Base-by-base conservation (phyloP, 1,140 invertebrate genomes). In the Bombus waltoni region DNA sequence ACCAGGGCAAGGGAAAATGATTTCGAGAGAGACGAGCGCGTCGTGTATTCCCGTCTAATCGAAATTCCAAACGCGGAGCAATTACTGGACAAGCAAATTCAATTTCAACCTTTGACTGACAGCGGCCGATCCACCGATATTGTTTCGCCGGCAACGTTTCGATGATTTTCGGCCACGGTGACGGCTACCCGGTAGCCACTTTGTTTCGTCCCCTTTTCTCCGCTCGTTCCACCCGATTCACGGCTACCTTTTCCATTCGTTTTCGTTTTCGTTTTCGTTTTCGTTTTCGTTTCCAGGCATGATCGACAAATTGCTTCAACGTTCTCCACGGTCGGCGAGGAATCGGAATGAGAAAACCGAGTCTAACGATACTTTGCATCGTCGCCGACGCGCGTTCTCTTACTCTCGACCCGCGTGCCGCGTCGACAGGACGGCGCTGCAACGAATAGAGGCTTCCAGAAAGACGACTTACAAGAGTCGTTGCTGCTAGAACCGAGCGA, bases 61-160 rank as follows among this genome's bases (percentile, higher is more conserved):
- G 79, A 86, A 79, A 90, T 90, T 81, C 89, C 89, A 85, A 89
- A 90, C 89, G 87, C 87, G 89, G 80, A 80, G 28, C 89, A 91
- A 91, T 91, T 91, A 90, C 85, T 66, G 72, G 44, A 53, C 87
- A 87, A 90, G 83, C 89, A 89, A 87, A 85, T 89, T 91, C 77
- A 90, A 89, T 92, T 93, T 93, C 92, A 87, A 91, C 88, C 71
- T 89, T 92, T 91, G 87, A 93, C 90, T 93, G 91, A 93, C 92
- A 92, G 83, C 87, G 78, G 79, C 89, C 78, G 70, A 81, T 87
- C 88, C 82, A 81, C 83, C 83, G 90, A 91, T 91, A 91, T 91
- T 79, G 88, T 89, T 86, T 81, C 59, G 44, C 47, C 57, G 15
- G 74, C 79, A 71, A 59, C 57, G 71, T 90, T 89, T 85, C 89